phyloP scores from a whole-genome alignment of 2,113 vertebrate species.

The Ivindomyrus marchei region DNA sequence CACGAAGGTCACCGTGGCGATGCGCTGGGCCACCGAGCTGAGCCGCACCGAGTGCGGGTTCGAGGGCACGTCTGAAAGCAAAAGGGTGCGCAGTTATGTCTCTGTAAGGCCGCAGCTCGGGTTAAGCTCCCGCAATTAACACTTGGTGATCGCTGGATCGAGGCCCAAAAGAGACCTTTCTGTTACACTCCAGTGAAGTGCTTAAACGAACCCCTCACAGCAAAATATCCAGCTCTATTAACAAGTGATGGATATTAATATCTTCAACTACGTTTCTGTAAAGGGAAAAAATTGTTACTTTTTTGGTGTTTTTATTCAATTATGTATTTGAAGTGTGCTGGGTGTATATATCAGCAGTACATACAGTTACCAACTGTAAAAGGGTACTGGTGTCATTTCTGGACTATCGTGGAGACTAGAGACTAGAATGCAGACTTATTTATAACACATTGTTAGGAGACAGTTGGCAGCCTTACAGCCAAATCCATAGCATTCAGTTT shows the following conservation, averaged over 20 bases:
- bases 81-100: background rate
- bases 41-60: conserved; percentile 83
- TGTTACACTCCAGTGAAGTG: background rate
- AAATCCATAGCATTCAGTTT: background rate
- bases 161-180: background rate
- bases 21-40: conserved; percentile 81
- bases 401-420: background rate
- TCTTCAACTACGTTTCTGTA: background rate
- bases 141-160: background rate
- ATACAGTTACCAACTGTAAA: background rate
- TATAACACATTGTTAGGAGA: background rate
- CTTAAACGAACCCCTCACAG: background rate
- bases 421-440: background rate
- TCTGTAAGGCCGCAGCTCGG: background rate
- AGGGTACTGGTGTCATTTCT: background rate
- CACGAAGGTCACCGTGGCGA: conserved; percentile 81
- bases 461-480: background rate
- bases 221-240: background rate
- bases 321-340: background rate
- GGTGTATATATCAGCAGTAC: background rate
- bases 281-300: no score
- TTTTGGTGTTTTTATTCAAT: background rate
- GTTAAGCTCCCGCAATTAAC: no score
- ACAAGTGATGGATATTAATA: background rate
- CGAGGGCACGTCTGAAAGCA: conserved; percentile 82